Evolutionary conservation across 2,888 invertebrate genomes (phyloP), one percentile per base, ranked within the genome.

Genomic region (Pilophorus perplexus): DNA sequence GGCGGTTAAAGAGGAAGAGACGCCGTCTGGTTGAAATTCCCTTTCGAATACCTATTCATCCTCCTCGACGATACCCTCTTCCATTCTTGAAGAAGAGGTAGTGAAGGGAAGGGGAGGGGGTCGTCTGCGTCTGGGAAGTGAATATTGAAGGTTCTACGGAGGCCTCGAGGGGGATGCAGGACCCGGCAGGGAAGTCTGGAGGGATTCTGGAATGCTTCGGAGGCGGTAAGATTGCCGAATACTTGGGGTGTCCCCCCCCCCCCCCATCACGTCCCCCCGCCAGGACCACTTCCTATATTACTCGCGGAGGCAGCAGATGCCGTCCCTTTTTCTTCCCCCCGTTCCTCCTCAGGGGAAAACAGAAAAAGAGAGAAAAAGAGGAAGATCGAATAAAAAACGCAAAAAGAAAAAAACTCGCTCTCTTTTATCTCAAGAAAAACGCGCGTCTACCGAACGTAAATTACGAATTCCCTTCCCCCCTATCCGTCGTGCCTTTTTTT

Each of bases 341-440:
- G n/a, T 25, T 5, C 23, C 22, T 4, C 46, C 12, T 6, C 5
- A 14, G 14, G 2, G 42, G 12, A 20, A 23, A 14, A 10, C 12
- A 25, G 20, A 10, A 23, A 23, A 23, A 22, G 46, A 3, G 23
- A 42, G 42, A 12, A 23, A 46, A 46, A 46, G 25, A n/a, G n/a
- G n/a, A n/a, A n/a, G n/a, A n/a, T n/a, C n/a, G n/a, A n/a, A n/a
- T n/a, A n/a, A n/a, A n/a, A n/a, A n/a, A n/a, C n/a, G n/a, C n/a
- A n/a, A n/a, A n/a, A n/a, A n/a, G n/a, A n/a, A n/a, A n/a, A n/a
- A n/a, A n/a, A n/a, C n/a, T 23, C 22, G 46, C 46, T 12, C 23
- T 25, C 46, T 46, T 46, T 23, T 46, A 46, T 46, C 46, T 46
- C 14, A 23, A 46, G 46, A 23, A 25, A n/a, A 46, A 46, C 46